Evolutionary conservation across 2,113 vertebrate genomes (phyloP).

Genomic region (Cinclus cinclus): DNA sequence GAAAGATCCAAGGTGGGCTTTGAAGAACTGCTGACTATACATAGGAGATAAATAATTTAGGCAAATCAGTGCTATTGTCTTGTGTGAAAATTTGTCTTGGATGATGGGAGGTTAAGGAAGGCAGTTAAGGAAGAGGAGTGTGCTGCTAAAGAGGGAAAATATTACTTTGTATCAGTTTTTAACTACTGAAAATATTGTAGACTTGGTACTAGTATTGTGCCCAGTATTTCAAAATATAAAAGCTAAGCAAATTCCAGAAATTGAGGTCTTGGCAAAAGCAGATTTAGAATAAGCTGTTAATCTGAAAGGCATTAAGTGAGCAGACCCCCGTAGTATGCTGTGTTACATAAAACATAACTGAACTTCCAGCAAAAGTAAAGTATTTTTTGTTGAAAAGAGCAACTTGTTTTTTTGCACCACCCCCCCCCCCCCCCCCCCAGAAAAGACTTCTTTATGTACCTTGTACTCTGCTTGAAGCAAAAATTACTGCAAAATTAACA

Average conservation of each 20-base stretch:
- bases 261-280: conserved; percentile 40
- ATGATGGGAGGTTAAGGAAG: neutral
- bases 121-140: neutral
- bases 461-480: neutral
- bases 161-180: neutral
- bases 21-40: neutral
- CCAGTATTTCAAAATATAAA: neutral
- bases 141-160: neutral
- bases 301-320: conserved; percentile 2
- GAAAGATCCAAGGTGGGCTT: neutral
- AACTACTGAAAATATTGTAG: neutral
- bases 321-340: neutral
- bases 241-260: conserved; percentile 46
- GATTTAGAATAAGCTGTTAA: conserved; percentile 34
- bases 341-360: neutral
- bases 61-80: conserved; percentile 13
- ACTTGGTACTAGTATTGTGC: neutral
- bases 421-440: no score
- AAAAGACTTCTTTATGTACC: neutral
- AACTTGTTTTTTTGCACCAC: neutral
- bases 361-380: neutral
- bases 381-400: neutral
- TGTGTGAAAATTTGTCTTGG: neutral
- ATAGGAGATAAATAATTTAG: neutral
- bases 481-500: neutral